Percentiles rank a stretch among this genome's conserved stretches.
Evolutionary conservation across 2,797 vertebrate species (phyloP).

Genomic region (Megalops cyprinoides): DNA sequence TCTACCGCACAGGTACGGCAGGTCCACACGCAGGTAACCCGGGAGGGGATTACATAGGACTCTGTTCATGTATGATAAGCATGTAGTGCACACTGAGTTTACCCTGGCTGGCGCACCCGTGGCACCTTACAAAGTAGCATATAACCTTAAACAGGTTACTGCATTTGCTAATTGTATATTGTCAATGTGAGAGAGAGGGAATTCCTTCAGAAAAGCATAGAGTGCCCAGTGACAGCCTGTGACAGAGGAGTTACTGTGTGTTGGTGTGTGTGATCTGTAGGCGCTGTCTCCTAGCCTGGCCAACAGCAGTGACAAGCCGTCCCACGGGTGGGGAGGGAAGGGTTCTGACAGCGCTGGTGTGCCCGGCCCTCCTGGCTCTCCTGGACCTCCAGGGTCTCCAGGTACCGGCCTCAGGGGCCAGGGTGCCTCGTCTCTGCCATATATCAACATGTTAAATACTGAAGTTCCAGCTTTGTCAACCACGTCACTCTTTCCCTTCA

Average conservation of each 20-base stretch:
- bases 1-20: not conserved
- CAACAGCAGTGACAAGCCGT: constrained; percentile 71
- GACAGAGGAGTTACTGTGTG: constrained; percentile 5
- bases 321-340: constrained; percentile 62
- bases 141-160: too few relatives aligned
- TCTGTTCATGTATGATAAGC: not conserved
- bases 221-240: not conserved
- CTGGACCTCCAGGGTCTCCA: constrained; percentile 74
- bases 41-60: too few relatives aligned
- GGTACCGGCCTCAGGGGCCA: constrained; percentile 70
- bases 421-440: too few relatives aligned
- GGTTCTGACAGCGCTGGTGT: constrained; percentile 52
- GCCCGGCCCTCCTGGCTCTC: constrained; percentile 61
- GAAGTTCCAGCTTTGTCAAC: too few relatives aligned
- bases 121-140: not conserved
- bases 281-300: constrained; percentile 58
- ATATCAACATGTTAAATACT: too few relatives aligned
- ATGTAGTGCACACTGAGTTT: not conserved
- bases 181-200: not conserved
- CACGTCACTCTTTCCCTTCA: constrained; percentile 1
- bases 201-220: not conserved
- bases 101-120: not conserved
- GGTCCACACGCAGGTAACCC: not conserved
- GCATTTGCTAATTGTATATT: too few relatives aligned
- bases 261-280: constrained; percentile 49